phyloP scores from a whole-genome alignment of 1,140 invertebrate genomes.

The Drosophila varians region DNA sequence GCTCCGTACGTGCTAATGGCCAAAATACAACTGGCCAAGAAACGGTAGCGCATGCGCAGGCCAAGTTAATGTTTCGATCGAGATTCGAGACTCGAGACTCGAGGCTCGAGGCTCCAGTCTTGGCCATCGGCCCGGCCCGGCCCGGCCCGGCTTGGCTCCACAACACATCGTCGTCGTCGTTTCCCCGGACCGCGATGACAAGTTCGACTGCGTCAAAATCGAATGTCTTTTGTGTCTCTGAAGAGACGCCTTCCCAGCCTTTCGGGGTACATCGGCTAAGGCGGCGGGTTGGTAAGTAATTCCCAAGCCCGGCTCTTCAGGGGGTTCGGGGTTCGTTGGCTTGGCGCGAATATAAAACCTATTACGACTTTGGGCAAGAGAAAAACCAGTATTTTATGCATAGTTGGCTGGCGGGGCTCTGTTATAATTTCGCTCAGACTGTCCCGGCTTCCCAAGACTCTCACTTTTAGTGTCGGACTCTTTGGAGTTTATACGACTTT shows the following conservation, averaged over 20 bases:
- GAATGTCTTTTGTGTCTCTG: conserved; percentile 13
- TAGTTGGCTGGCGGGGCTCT: conserved; percentile 35
- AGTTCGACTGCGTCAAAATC: conserved; percentile 24
- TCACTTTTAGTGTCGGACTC: conserved; percentile 51
- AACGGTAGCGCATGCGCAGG: conserved; percentile 78
- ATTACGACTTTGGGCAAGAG: conserved; percentile 4
- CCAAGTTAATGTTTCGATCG: conserved; percentile 47
- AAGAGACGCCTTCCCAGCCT: conserved; percentile 9
- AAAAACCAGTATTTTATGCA: conserved; percentile 60
- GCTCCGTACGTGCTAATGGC: conserved; percentile 82
- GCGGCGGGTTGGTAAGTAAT: background rate
- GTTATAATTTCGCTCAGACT: conserved; percentile 71
- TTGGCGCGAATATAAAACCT: too few species aligned
- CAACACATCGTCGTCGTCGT: background rate
- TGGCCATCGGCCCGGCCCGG: conserved; percentile 12
- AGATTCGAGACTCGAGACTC: too few species aligned
- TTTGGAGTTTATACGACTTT: conserved; percentile 34
- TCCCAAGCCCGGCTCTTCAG: background rate
- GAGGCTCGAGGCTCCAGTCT: too few species aligned
- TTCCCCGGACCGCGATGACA: conserved; percentile 27
- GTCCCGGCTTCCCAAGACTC: conserved; percentile 42
- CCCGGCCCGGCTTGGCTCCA: background rate
- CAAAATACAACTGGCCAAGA: conserved; percentile 81
- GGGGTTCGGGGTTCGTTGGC: conserved; percentile 1
- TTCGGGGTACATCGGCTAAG: background rate